Conservation (phyloP, 2,113 vertebrate genomes). For the Galemys pyrenaicus region DNA sequence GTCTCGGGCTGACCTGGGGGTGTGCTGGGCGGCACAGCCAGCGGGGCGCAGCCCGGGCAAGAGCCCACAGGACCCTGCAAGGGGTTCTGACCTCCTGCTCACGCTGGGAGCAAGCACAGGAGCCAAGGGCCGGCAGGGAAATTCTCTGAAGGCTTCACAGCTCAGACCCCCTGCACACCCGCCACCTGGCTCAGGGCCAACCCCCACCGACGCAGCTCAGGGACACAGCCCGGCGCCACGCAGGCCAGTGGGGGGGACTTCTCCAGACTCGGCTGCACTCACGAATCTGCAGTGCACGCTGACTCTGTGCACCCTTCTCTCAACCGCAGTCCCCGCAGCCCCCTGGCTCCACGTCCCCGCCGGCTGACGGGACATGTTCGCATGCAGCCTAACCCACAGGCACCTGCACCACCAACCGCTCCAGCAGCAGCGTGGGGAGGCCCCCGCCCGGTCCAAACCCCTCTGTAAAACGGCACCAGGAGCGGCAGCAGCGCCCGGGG, state of each 20-base stretch:
- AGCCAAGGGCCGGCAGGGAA: background rate
- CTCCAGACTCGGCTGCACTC: background rate
- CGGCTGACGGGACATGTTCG: background rate
- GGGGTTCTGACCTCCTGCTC: too few species aligned
- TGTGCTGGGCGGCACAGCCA: too few species aligned
- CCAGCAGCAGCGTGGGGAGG: background rate
- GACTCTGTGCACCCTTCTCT: background rate
- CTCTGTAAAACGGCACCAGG: background rate
- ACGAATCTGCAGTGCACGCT: background rate
- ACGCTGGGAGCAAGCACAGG: too few species aligned
- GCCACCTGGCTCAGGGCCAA: background rate
- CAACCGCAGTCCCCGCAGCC: background rate
- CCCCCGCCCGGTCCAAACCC: background rate
- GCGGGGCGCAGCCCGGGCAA: too few species aligned
- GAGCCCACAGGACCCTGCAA: too few species aligned
- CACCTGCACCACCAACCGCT: background rate
- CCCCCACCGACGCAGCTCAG: too few species aligned
- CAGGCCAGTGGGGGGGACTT: too few species aligned
- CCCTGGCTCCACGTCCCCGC: background rate
- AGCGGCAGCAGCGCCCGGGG: too few species aligned
- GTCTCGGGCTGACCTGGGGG: too few species aligned
- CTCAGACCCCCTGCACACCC: background rate
- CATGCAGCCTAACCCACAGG: background rate
- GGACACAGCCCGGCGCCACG: too few species aligned
- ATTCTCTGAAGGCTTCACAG: background rate